These are phyloP conservation scores for Neopelma chrysocephalum DNA, from an alignment of 2,797 vertebrate genomes.

Conservation along the genomic window DNA sequence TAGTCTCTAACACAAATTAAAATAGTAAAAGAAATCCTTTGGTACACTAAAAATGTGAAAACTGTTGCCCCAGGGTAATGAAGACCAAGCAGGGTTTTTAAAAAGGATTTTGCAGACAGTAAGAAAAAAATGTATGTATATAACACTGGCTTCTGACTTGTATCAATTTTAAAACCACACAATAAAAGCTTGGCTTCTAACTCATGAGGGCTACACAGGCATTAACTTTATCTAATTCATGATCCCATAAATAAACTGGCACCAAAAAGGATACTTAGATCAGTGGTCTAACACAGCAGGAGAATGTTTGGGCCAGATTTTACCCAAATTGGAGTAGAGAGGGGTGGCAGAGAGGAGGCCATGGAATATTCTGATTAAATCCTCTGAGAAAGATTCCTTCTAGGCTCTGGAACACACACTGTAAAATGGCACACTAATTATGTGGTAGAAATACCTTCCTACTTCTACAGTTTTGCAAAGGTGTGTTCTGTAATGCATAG, in stretches of 20 bases:
- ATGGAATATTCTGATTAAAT: neutral
- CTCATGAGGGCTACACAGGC: rapidly evolving
- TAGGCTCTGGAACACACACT: neutral
- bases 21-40: neutral
- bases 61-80: neutral
- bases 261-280: neutral
- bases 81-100: neutral
- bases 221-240: neutral
- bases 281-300: neutral
- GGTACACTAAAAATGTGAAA: neutral
- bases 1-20: neutral
- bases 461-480: neutral
- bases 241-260: neutral
- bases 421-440: neutral
- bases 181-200: neutral
- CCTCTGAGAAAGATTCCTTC: neutral
- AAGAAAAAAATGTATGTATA: neutral
- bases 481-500: rapidly evolving
- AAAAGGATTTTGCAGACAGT: neutral
- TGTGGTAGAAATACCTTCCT: neutral
- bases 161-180: neutral
- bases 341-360: neutral
- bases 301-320: neutral
- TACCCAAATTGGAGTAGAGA: neutral
- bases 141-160: neutral